Conservation (phyloP, 64 coral and sea anemone genomes). For the Pocillopora verrucosa region DNA sequence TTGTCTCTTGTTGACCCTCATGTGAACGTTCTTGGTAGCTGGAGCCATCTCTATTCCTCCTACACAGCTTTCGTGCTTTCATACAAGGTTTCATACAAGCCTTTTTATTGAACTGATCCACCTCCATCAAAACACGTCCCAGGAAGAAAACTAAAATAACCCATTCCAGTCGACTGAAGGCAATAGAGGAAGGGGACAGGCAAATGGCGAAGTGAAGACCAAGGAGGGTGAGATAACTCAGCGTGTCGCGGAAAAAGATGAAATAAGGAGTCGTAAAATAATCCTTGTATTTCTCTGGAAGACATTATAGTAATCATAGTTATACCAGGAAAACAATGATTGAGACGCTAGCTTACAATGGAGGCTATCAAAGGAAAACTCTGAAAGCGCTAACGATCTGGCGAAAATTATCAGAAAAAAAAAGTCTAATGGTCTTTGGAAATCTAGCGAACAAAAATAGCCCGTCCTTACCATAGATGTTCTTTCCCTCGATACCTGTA, state of each 20-base stretch:
- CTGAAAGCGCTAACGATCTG: not conserved
- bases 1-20: too few relatives aligned
- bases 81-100: not conserved
- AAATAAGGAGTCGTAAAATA: constrained; percentile 42
- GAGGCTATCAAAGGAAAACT: too few relatives aligned
- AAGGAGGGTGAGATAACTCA: constrained; percentile 19
- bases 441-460: too few relatives aligned
- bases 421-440: too few relatives aligned
- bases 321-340: not conserved
- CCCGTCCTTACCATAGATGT: not conserved
- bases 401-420: too few relatives aligned
- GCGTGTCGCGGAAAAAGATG: constrained; percentile 10
- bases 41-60: not conserved
- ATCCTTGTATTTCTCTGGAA: constrained; percentile 15
- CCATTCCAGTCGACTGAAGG: not conserved
- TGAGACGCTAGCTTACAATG: too few relatives aligned
- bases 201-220: constrained; percentile 7
- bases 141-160: constrained; percentile 10
- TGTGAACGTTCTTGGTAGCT: not conserved
- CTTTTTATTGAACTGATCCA: not conserved
- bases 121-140: not conserved
- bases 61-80: not conserved
- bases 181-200: not conserved
- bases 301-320: too few relatives aligned
- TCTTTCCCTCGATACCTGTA: not conserved